These are phyloP conservation scores for Ophioderma brevispina DNA, from an alignment of 35 echinoderm and acorn worm species.

Conservation along the genomic window DNA sequence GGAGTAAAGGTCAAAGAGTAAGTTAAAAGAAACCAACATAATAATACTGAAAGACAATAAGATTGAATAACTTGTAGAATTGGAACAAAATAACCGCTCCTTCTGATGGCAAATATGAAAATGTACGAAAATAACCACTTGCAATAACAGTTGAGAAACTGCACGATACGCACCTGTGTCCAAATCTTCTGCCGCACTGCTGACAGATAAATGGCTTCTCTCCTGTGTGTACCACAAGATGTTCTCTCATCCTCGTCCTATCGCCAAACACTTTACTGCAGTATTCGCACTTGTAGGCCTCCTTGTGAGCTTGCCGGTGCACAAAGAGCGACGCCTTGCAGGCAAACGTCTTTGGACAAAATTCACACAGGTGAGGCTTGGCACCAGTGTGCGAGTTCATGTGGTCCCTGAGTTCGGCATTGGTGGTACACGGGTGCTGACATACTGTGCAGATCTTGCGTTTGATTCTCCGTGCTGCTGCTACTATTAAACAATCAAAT, in stretches of 20 bases:
- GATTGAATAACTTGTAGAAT: too few species aligned
- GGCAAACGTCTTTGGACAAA: background rate
- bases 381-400: background rate
- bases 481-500: background rate
- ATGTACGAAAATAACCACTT: too few species aligned
- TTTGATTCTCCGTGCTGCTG: background rate
- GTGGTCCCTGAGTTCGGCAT: background rate
- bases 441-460: background rate
- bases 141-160: too few species aligned
- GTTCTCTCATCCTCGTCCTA: background rate
- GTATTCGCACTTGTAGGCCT: background rate
- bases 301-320: background rate
- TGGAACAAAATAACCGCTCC: too few species aligned
- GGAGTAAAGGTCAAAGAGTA: too few species aligned
- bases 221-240: background rate
- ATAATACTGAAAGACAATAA: too few species aligned
- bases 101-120: too few species aligned
- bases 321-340: background rate
- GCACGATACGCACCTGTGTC: background rate
- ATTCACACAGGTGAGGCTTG: slow-evolving; percentile 1
- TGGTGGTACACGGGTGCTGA: background rate
- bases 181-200: background rate
- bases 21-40: too few species aligned
- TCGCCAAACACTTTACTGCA: slow-evolving; percentile 1
- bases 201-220: background rate